Evolutionary conservation across 2,113 vertebrate species (phyloP), one percentile per base, ranked within the genome.

Genomic region (Propithecus coquereli): DNA sequence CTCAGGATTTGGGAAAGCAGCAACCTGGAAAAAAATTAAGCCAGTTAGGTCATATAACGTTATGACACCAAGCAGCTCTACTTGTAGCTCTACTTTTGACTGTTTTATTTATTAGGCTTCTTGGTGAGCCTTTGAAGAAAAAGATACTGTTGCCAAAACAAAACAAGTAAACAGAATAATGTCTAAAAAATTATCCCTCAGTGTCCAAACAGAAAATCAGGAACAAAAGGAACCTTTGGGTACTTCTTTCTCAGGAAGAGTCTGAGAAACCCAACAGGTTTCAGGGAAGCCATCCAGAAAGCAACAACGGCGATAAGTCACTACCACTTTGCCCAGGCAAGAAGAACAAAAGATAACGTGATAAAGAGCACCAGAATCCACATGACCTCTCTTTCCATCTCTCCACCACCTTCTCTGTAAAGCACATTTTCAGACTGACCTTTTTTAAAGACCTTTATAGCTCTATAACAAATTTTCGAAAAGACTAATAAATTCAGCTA

Each of bases 261-360:
- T 8, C 63, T 20, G 20, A 76, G 54, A 43, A 61, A 40, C 37
- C 12, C 65, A 94, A 47, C 3, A 22, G 6, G 3, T 23, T 65
- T 90, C 20, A 43, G 45, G 9, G 30, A 73, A 73, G 23, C 27
- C 27, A 6, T 37, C 2, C 16, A 32, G 54, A 59, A 10, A 66
- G 52, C 0, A 79, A 10, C 5, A 11, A 1, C 2, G 4, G 2
- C 32, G 63, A 23, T 5, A 17, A 50, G 22, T 11, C 2, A 11
- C 13, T 8, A 2, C 47, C 1, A 0, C 25, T 10, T 4, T 0
- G 3, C 8, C 2, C 1, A 6, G 9, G 17, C 14, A 22, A 45
- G 11, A 32, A 59, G 18, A 3, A 45, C n/a, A 16, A 30, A 66
- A 40, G 50, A 59, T 37, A 10, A 65, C 2, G 0, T 9, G 0